Percentiles rank a stretch among this genome's conserved stretches.
Conservation (phyloP, 1,140 invertebrate species). For the Drosophila melanica region DNA sequence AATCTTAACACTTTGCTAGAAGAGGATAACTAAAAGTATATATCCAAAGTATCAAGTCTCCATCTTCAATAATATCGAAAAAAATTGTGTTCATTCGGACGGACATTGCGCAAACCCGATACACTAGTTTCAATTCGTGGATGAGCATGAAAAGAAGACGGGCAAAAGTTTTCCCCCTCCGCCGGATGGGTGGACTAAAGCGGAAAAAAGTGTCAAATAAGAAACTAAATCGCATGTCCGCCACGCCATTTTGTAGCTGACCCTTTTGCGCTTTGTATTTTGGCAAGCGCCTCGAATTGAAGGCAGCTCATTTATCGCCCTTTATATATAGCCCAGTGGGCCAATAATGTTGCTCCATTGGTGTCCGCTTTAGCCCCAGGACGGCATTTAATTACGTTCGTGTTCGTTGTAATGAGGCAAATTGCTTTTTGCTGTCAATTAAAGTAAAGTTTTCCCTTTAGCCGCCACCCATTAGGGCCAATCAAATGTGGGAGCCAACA, state of each 20-base stretch:
- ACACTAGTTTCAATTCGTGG: too few species aligned
- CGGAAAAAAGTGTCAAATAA: constrained; percentile 78
- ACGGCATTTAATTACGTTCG: constrained; percentile 78
- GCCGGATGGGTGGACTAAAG: constrained; percentile 32
- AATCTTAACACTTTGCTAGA: too few species aligned
- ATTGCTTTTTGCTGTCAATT: constrained; percentile 82
- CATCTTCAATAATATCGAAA: too few species aligned
- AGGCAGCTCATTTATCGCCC: constrained; percentile 28
- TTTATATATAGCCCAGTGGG: constrained; percentile 5
- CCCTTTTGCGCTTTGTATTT: constrained; percentile 47
- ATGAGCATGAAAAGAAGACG: background rate
- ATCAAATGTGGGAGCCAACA: constrained; percentile 56
- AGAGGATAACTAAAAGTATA: too few species aligned
- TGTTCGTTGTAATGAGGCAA: constrained; percentile 78
- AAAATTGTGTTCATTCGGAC: too few species aligned
- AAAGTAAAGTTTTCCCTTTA: constrained; percentile 76
- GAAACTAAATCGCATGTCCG: constrained; percentile 79
- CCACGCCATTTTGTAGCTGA: constrained; percentile 39
- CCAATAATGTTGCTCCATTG: constrained; percentile 54
- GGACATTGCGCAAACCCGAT: too few species aligned
- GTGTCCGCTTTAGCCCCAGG: constrained; percentile 57
- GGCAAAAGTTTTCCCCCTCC: background rate
- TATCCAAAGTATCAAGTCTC: too few species aligned
- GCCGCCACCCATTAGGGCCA: constrained; percentile 57
- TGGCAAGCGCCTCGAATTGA: constrained; percentile 31